Conservation (phyloP, 2,888 invertebrate genomes). For the Metopia argyrocephala region DNA sequence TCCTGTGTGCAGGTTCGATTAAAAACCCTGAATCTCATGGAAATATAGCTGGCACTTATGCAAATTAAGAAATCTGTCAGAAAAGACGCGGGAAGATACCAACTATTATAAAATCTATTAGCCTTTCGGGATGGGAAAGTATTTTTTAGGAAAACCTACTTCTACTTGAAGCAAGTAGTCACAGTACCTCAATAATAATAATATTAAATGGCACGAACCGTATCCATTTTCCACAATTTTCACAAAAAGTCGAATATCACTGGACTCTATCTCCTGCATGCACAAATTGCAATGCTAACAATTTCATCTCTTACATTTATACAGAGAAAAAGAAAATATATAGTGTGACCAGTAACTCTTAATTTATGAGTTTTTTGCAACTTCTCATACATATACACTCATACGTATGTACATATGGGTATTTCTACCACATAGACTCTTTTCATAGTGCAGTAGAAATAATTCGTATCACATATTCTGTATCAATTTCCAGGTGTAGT, state of each 20-base stretch:
- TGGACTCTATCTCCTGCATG: neutral
- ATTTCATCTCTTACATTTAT: conserved; percentile 19
- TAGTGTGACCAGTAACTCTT: conserved; percentile 48
- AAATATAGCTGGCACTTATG: too few species aligned
- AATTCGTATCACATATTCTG: conserved; percentile 50
- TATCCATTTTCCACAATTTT: too few species aligned
- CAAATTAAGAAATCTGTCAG: too few species aligned
- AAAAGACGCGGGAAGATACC: too few species aligned
- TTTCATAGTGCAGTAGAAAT: neutral
- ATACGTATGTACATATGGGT: neutral
- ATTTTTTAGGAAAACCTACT: too few species aligned
- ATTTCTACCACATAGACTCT: conserved; percentile 28
- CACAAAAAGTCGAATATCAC: conserved; percentile 15
- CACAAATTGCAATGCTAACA: neutral
- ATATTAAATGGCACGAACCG: too few species aligned
- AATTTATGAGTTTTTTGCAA: conserved; percentile 50
- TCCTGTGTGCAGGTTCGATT: too few species aligned
- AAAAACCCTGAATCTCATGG: too few species aligned
- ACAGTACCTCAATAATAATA: too few species aligned
- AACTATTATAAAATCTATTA: too few species aligned
- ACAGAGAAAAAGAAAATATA: conserved; percentile 13
- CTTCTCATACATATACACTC: conserved; percentile 15
- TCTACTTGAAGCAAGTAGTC: too few species aligned
- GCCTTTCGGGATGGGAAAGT: too few species aligned
- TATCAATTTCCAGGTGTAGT: conserved; percentile 48